Conservation (phyloP, 2,113 vertebrate genomes). For the Sporophila hypoxantha region DNA sequence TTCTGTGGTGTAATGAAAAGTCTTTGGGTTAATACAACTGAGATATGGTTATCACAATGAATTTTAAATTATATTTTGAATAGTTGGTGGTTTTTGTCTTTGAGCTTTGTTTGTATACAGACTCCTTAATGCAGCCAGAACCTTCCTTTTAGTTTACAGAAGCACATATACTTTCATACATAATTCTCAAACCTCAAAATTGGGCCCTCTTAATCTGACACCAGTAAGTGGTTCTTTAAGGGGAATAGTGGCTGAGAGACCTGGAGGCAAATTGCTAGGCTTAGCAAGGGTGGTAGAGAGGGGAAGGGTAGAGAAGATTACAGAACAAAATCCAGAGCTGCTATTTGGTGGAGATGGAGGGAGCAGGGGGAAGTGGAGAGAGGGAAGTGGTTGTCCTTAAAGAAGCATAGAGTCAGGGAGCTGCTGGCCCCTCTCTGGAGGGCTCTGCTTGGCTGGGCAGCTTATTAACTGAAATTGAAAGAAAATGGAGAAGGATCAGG, state of each 20-base stretch:
- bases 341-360: neutral
- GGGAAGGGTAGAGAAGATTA: neutral
- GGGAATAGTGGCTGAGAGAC: neutral
- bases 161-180: neutral
- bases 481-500: conserved; percentile 1
- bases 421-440: neutral
- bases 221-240: neutral
- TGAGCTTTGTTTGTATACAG: neutral
- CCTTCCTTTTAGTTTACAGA: neutral
- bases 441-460: conserved; percentile 41
- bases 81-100: neutral
- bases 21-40: neutral
- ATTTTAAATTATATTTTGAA: neutral
- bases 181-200: neutral
- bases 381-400: neutral
- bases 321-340: neutral
- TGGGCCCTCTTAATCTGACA: neutral
- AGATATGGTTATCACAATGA: neutral
- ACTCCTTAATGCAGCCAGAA: neutral
- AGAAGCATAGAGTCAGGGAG: neutral
- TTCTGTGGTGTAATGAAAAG: neutral
- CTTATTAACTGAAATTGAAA: conserved; percentile 35
- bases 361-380: neutral
- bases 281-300: neutral
- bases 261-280: neutral